A percentile compares a stretch with the other conserved stretches of the same genome.
phyloP scores from a whole-genome alignment of 2,888 invertebrate species.

The Kryphioiulus occultus region DNA sequence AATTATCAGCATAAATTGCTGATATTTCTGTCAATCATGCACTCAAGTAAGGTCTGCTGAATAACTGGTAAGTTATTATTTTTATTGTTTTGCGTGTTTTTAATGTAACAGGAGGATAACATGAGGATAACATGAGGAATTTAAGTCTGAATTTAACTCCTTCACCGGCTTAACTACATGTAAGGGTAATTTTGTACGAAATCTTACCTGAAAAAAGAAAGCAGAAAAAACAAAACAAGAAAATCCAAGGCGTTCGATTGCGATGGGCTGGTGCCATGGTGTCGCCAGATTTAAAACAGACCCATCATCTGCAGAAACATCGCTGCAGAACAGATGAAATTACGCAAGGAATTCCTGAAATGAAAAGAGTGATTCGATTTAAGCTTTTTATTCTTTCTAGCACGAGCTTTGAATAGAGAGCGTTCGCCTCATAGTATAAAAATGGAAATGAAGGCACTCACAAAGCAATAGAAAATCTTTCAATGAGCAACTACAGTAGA shows the following conservation, averaged over 20 bases:
- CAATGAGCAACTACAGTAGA: not conserved
- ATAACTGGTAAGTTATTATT: too few relatives aligned
- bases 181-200: not conserved
- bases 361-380: not conserved
- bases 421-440: not conserved
- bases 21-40: too few relatives aligned
- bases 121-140: too few relatives aligned
- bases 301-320: not conserved
- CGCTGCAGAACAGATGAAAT: not conserved
- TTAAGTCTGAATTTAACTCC: too few relatives aligned
- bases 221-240: not conserved
- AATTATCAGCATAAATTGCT: too few relatives aligned
- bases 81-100: too few relatives aligned
- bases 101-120: too few relatives aligned
- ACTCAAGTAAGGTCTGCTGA: too few relatives aligned
- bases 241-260: not conserved
- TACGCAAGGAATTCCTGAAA: not conserved
- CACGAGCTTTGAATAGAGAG: too few relatives aligned
- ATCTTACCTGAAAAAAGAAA: not conserved
- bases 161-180: too few relatives aligned
- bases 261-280: not conserved
- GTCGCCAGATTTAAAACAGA: not conserved
- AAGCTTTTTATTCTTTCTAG: too few relatives aligned
- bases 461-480: too few relatives aligned
- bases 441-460: not conserved